These are phyloP conservation scores for Cheilosia impressa DNA, from an alignment of 2,888 invertebrate genomes.

Conservation along the genomic window DNA sequence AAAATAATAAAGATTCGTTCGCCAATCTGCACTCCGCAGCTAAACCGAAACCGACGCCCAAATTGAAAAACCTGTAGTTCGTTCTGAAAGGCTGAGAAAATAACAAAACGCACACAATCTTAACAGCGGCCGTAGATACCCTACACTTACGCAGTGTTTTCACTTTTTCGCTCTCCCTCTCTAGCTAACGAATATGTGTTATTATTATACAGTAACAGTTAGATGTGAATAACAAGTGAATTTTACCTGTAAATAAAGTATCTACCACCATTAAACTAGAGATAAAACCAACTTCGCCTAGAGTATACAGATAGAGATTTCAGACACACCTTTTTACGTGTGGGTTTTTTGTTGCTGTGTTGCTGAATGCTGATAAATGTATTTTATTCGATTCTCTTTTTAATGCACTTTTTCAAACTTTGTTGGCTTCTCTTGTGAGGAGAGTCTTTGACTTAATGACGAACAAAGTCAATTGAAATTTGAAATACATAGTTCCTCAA, in stretches of 20 bases:
- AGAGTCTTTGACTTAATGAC: constrained; percentile 34
- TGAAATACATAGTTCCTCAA: too few species aligned
- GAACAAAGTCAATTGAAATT: neutral
- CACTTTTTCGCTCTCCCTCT: constrained; percentile 67
- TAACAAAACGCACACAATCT: constrained; percentile 64
- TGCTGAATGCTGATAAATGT: constrained; percentile 2
- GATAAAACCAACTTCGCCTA: neutral
- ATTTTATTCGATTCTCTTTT: constrained; percentile 14
- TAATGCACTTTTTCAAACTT: constrained; percentile 24
- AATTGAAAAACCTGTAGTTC: constrained; percentile 53
- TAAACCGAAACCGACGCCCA: constrained; percentile 71
- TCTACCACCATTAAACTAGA: constrained; percentile 38
- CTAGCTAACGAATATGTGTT: constrained; percentile 7
- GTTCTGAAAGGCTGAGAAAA: constrained; percentile 39
- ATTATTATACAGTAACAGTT: constrained; percentile 6
- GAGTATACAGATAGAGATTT: neutral
- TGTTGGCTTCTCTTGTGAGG: constrained; percentile 66
- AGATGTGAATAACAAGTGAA: constrained; percentile 10
- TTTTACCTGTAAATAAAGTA: constrained; percentile 50
- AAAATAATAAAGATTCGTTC: constrained; percentile 16
- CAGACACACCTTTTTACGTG: constrained; percentile 44
- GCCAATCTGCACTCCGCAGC: constrained; percentile 5
- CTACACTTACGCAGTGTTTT: constrained; percentile 40
- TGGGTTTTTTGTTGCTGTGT: constrained; percentile 16
- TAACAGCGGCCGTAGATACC: constrained; percentile 8